Percentiles rank a stretch among this genome's conserved stretches.
Evolutionary conservation across 1,140 invertebrate species (phyloP).

Genomic region (Trichogramma pretiosum): DNA sequence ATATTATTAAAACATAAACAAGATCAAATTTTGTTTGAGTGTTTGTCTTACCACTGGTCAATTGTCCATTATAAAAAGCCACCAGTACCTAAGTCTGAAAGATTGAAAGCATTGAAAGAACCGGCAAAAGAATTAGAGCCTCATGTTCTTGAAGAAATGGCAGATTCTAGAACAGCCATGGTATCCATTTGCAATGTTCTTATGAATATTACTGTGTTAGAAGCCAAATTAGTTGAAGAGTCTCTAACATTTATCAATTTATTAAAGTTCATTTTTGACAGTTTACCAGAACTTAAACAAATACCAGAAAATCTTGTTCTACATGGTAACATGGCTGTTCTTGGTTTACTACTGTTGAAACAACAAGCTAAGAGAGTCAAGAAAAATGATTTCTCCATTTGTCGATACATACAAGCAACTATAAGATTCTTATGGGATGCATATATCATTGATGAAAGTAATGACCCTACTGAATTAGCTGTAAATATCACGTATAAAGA

Average conservation of each 20-base stretch:
- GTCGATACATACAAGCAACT: constrained; percentile 76
- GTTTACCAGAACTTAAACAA: constrained; percentile 74
- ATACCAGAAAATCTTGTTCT: constrained; percentile 75
- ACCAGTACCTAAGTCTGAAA: constrained; percentile 65
- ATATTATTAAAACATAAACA: constrained; percentile 71
- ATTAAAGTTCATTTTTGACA: constrained; percentile 78
- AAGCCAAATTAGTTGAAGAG: constrained; percentile 70
- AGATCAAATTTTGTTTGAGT: constrained; percentile 71
- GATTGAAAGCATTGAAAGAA: constrained; percentile 61
- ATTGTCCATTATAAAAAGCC: constrained; percentile 80
- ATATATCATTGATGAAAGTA: constrained; percentile 78
- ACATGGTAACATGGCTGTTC: constrained; percentile 72
- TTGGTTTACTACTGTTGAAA: constrained; percentile 75
- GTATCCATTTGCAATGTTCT: constrained; percentile 83
- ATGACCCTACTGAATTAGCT: constrained; percentile 68
- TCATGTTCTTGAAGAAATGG: constrained; percentile 67
- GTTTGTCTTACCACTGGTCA: constrained; percentile 74
- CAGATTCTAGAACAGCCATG: constrained; percentile 71
- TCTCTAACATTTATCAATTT: constrained; percentile 67
- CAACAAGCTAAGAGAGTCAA: constrained; percentile 72
- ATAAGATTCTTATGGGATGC: constrained; percentile 89
- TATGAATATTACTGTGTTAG: constrained; percentile 85
- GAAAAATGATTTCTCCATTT: constrained; percentile 80
- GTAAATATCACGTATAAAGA: constrained; percentile 79
- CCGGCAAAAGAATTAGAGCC: constrained; percentile 65